Evolutionary conservation across 2,888 invertebrate species (phyloP), one percentile per base, ranked within the genome.

Genomic region (Mesorhabditis sp.): DNA sequence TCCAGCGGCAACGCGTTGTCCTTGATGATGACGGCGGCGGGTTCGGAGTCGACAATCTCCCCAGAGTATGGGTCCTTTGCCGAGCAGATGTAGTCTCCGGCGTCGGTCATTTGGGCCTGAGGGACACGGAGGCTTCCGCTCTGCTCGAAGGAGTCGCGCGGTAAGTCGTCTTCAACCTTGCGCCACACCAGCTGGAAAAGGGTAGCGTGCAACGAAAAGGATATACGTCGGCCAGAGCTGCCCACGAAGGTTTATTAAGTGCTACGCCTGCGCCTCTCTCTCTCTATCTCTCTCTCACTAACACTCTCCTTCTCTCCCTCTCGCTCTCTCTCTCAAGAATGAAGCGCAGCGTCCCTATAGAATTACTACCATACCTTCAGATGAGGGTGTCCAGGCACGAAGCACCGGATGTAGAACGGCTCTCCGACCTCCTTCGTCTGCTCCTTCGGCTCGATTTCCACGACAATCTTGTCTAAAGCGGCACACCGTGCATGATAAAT

Each of bases 401-500:
- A 80, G 86, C 97, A 97, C 10, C 82, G 74, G 70, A 83, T 80
- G 76, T 91, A 90, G 76, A 80, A 80, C 3, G 89, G 87, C 3
- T 88, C 88, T 7, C 92, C 92, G 86, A 91, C 90, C 4, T 90
- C 87, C 4, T 91, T 89, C 0, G 89, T 90, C 82, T 90, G 90
- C 62, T 89, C 88, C 67, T 90, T 89, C 3, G 91, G 91, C 41
- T 85, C 83, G 68, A 50, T n/a, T 13, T 50, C n/a, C 58, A 50
- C 58, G 15, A 78, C 72, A 50, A 74, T 68, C 28, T 28, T 28
- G 28, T 28, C 28, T 28, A 28, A 28, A 28, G 28, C 28, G 28
- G 28, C 28, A 28, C 28, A 28, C 28, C 28, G 28, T 28, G 28
- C 28, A 28, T 28, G 28, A 28, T 28, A 28, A 28, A 28, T 28